phyloP scores from a whole-genome alignment of 2,113 vertebrate species.

The Zosterops japonicus region DNA sequence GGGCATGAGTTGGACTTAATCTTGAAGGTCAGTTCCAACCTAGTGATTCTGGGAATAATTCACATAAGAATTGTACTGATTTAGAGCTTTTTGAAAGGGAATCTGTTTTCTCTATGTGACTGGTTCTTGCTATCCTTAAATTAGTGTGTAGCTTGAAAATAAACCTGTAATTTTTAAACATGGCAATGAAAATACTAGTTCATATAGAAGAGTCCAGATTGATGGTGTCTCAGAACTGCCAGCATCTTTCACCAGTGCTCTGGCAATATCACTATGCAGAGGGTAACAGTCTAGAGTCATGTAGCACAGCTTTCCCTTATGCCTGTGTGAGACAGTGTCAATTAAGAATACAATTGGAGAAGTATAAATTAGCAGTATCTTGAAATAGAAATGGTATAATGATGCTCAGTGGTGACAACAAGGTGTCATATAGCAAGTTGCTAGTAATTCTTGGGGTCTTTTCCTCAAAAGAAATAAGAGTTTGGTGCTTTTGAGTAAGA shows the following conservation, averaged over 20 bases:
- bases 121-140: not conserved
- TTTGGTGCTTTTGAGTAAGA: not conserved
- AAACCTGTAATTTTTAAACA: not conserved
- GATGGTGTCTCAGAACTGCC: not conserved
- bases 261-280: not conserved
- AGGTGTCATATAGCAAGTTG: not conserved
- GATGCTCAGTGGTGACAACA: not conserved
- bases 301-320: not conserved
- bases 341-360: not conserved
- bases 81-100: not conserved
- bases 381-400: not conserved
- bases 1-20: not conserved
- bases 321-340: not conserved
- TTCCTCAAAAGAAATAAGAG: not conserved
- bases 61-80: not conserved
- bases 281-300: not conserved
- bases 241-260: not conserved
- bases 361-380: not conserved
- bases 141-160: not conserved
- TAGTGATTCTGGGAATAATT: not conserved
- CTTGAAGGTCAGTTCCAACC: not conserved
- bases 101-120: not conserved
- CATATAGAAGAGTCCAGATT: not conserved
- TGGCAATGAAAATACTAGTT: not conserved
- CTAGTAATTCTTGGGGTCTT: not conserved